Evolutionary conservation across 2,113 vertebrate species (phyloP).

Genomic region (Castor canadensis): DNA sequence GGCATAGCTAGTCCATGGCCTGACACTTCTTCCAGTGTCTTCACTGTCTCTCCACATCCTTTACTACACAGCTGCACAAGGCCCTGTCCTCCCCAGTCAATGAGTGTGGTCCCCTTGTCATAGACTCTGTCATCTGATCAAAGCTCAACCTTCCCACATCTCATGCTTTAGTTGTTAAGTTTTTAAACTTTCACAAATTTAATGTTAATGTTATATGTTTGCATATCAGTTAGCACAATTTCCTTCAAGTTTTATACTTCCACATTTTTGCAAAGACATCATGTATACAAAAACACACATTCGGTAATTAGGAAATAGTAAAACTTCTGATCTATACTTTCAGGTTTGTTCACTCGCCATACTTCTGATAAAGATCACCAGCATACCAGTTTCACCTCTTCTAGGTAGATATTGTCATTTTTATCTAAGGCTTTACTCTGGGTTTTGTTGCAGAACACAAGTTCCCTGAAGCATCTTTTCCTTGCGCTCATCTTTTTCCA

Average conservation of each 20-base stretch:
- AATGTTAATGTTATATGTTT: background rate
- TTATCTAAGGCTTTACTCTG: constrained; percentile 95
- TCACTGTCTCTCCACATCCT: background rate
- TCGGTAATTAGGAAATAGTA: background rate
- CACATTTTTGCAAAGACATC: background rate
- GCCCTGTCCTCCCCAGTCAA: background rate
- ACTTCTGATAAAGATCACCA: constrained; percentile 92
- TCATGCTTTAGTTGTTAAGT: background rate
- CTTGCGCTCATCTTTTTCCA: constrained; percentile 91
- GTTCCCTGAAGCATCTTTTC: constrained; percentile 89
- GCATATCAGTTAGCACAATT: background rate
- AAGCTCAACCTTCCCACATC: background rate
- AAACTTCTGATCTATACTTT: constrained; percentile 75
- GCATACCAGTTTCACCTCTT: constrained; percentile 95
- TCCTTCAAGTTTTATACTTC: background rate
- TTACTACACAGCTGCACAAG: background rate
- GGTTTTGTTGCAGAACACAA: constrained; percentile 92
- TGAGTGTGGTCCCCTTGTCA: accelerated
- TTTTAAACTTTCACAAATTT: background rate
- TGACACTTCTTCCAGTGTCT: accelerated
- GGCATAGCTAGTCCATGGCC: background rate
- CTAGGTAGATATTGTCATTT: constrained; percentile 95
- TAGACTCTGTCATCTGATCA: background rate
- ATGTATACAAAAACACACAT: background rate
- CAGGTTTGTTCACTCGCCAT: constrained; percentile 92